phyloP scores from a whole-genome alignment of 2,888 invertebrate species.

The Drosophila testacea region DNA sequence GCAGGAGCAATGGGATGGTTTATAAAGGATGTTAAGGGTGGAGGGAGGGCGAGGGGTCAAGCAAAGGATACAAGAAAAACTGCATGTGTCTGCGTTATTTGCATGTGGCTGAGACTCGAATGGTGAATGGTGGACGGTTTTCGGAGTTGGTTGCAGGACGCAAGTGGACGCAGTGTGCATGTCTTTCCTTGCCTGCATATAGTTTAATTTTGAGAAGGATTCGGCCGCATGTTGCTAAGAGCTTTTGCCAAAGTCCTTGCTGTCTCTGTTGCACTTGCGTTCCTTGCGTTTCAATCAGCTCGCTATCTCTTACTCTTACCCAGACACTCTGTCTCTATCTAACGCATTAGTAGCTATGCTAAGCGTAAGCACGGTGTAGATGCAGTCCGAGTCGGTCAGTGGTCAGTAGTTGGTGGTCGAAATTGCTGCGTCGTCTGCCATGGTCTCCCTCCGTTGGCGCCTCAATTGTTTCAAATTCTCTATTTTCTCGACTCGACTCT shows the following conservation, averaged over 20 bases:
- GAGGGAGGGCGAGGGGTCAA: slow-evolving; percentile 6
- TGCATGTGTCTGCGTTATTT: slow-evolving; percentile 81
- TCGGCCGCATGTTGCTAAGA: slow-evolving; percentile 76
- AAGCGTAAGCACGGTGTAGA: slow-evolving; percentile 58
- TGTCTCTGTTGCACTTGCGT: slow-evolving; percentile 38
- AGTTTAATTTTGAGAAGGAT: slow-evolving; percentile 81
- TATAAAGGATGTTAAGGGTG: neutral
- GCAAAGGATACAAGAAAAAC: slow-evolving; percentile 74
- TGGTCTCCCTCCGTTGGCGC: slow-evolving; percentile 60
- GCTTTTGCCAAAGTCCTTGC: slow-evolving; percentile 61
- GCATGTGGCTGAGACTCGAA: slow-evolving; percentile 73
- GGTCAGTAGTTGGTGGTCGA: slow-evolving; percentile 81
- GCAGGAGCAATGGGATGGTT: slow-evolving; percentile 22
- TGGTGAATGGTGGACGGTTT: slow-evolving; percentile 40
- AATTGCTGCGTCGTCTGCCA: slow-evolving; percentile 78
- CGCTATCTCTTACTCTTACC: neutral
- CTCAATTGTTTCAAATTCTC: slow-evolving; percentile 80
- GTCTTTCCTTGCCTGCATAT: slow-evolving; percentile 75
- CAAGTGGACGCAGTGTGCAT: slow-evolving; percentile 53
- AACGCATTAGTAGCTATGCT: slow-evolving; percentile 43
- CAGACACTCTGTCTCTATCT: slow-evolving; percentile 41
- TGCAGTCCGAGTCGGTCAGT: slow-evolving; percentile 68
- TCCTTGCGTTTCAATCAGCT: slow-evolving; percentile 5
- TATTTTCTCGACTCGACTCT: slow-evolving; percentile 57
- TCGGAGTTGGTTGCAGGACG: slow-evolving; percentile 40